Base-by-base conservation (phyloP, 2,888 invertebrate species). In the Agrochola litura region DNA sequence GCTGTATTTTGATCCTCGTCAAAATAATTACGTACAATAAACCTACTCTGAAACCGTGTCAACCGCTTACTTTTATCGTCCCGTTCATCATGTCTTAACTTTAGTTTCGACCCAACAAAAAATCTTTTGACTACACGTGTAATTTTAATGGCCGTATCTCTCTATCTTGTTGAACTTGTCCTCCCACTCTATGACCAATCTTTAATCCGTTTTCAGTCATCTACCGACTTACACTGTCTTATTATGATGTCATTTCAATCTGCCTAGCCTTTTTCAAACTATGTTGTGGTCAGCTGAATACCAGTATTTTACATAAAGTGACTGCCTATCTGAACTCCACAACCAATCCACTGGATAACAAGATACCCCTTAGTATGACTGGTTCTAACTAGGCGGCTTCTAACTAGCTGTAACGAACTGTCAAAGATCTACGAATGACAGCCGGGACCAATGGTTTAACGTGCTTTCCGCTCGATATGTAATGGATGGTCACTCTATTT, bases 131-230 rank as follows among this genome's bases (percentile, higher is more conserved):
- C 54, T 19, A 73, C 19, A 66, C 49, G 41, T 79, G 73, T 82
- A 75, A 68, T 79, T 81, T 71, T 71, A 74, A 80, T 79, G 56
- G 63, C 8, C n/a, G 52, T 68, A 58, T 79, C 37, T 70, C 46
- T 80, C 14, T 64, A 77, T 76, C 77, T 79, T 65, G 76, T 66
- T 54, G 22, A 76, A 79, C 85, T 37, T 73, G 82, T 85, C 76
- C 86, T 69, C 85, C 87, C 80, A 86, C 88, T 63, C 30, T 49
- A n/a, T 66, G 56, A 30, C 71, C 54, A 61, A 76, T 85, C 8
- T 75, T 63, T 73, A 73, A 81, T 81, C 71, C n/a, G 43, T 66
- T 77, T 72, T 83, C 67, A 83, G 76, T 76, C 71, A 76, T 68
- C 43, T 73, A 76, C 74, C 64, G 70, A 60, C 73, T 82, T 77